These are phyloP conservation scores for Andrena bucephala DNA, from an alignment of 2,888 invertebrate genomes.

Conservation along the genomic window DNA sequence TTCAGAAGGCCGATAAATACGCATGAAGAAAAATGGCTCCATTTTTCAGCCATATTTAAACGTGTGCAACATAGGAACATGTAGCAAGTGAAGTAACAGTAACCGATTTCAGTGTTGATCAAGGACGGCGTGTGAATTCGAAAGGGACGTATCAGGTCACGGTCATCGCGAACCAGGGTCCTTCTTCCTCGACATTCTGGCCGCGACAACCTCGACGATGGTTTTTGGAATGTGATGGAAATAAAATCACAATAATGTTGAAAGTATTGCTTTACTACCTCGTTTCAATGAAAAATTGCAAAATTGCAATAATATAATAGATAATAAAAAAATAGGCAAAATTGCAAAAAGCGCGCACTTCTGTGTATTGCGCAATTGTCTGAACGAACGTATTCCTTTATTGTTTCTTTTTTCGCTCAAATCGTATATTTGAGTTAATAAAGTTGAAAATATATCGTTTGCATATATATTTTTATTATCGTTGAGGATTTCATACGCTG, in stretches of 20 bases:
- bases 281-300: too few species aligned
- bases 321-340: too few species aligned
- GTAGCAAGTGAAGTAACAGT: constrained; percentile 37
- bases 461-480: too few species aligned
- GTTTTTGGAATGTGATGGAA: neutral
- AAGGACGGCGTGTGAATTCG: constrained; percentile 63
- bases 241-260: neutral
- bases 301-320: too few species aligned
- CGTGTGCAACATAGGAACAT: neutral
- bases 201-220: neutral
- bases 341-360: too few species aligned
- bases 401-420: too few species aligned
- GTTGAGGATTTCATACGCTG: too few species aligned
- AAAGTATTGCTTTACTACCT: too few species aligned
- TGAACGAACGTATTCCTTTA: too few species aligned
- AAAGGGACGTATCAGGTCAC: constrained; percentile 66
- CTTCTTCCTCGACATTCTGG: constrained; percentile 20
- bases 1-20: constrained; percentile 22
- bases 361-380: too few species aligned
- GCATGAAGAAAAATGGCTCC: neutral
- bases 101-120: constrained; percentile 45
- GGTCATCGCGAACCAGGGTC: constrained; percentile 52
- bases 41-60: constrained; percentile 17
- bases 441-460: too few species aligned
- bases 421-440: too few species aligned